Percentiles rank a stretch among this genome's conserved stretches.
These are phyloP conservation scores for Plagiodera versicolora DNA, from an alignment of 2,888 invertebrate genomes.

Conservation along the genomic window DNA sequence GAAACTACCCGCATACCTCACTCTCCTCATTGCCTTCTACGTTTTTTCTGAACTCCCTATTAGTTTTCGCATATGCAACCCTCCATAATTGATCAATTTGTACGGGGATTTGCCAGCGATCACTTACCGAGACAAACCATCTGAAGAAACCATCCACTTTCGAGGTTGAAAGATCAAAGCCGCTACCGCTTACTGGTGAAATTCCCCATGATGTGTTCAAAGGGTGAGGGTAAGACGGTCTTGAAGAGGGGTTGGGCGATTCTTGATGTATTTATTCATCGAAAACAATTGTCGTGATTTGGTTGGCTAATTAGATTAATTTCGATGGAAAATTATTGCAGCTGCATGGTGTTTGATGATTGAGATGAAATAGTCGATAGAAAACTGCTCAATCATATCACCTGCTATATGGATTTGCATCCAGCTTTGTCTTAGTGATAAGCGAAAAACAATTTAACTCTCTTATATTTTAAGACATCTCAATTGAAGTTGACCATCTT, in stretches of 20 bases:
- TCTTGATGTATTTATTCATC: constrained; percentile 15
- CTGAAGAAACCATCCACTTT: constrained; percentile 9
- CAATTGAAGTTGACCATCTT: no score
- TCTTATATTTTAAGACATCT: no score
- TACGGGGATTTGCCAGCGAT: constrained; percentile 10
- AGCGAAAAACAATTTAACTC: no score
- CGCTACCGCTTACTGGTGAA: constrained; percentile 20
- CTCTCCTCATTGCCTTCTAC: no score
- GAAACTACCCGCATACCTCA: no score
- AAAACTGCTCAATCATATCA: no score
- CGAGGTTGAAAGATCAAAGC: constrained; percentile 26
- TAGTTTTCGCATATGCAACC: neutral
- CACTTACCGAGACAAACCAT: neutral
- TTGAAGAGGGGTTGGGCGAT: constrained; percentile 11
- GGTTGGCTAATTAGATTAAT: constrained; percentile 6
- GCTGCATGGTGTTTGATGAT: neutral
- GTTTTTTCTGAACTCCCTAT: neutral
- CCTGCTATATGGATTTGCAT: no score
- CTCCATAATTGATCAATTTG: constrained; percentile 10
- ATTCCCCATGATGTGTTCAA: constrained; percentile 24
- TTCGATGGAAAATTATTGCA: neutral
- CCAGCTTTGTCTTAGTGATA: no score
- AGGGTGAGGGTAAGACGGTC: constrained; percentile 15
- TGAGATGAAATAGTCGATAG: no score
- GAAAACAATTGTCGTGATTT: constrained; percentile 20